Conservation (phyloP, 2,797 vertebrate species). For the Dicrostonyx torquatus region DNA sequence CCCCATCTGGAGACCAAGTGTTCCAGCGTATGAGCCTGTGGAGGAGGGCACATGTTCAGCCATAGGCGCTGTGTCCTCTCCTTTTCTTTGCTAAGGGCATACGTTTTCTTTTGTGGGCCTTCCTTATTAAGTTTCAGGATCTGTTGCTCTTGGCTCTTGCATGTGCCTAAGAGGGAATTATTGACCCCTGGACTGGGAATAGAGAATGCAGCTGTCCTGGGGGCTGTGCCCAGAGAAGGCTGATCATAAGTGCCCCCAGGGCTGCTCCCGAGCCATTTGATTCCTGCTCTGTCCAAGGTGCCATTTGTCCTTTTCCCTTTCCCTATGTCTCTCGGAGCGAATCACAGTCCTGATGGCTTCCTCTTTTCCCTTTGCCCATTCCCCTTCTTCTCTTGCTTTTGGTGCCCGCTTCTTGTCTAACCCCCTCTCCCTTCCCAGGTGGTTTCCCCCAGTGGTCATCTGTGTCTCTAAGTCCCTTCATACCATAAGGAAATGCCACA, state of each 20-base stretch:
- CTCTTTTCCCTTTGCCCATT: neutral
- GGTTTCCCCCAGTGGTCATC: neutral
- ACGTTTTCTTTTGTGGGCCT: neutral
- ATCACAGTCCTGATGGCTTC: neutral
- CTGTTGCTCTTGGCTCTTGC: neutral
- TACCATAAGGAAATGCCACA: neutral
- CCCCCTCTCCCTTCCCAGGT: too few species aligned
- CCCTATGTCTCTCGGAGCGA: neutral
- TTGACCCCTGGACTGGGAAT: neutral
- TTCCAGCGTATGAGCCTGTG: neutral
- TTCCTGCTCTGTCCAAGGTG: neutral
- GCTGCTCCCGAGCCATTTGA: neutral
- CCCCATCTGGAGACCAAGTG: neutral
- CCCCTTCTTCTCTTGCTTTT: neutral
- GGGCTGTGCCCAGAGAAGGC: fast-evolving
- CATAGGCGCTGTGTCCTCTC: neutral
- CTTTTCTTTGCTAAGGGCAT: neutral
- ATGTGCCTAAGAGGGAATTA: neutral
- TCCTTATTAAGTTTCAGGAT: neutral
- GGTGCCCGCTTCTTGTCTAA: neutral
- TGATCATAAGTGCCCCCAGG: fast-evolving
- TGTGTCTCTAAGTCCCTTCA: neutral
- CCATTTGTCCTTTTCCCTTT: neutral
- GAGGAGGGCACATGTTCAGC: neutral
- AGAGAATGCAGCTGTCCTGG: neutral